Evolutionary conservation across 2,113 vertebrate species (phyloP), one percentile per base, ranked within the genome.

Genomic region (Ellobius talpinus): DNA sequence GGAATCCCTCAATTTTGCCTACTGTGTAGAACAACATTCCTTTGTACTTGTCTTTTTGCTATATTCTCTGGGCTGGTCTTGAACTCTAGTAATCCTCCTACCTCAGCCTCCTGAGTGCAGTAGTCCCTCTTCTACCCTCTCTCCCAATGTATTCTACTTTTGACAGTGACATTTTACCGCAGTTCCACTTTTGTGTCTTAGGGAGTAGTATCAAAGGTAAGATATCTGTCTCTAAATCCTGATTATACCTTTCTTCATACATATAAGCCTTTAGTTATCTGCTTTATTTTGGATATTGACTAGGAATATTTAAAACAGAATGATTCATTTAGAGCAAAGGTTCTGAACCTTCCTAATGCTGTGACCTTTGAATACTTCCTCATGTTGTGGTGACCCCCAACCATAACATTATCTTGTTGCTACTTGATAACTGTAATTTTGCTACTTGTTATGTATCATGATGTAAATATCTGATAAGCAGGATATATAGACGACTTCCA

Each of bases 251-350:
- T 7, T 90, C 50, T 88, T 50, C 31, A 39, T 52, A 7, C 31
- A 70, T 73, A 55, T 68, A 55, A 47, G 45, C 68, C 73, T 90
- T 47, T 26, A 81, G 50, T 91, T 68, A 55, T 58, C n/a, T 95
- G 21, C 58, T 93, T 72, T 76, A 16, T 78, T 91, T 96, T 94
- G 33, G 31, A 52, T 93, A 84, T 79, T 93, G 74, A 10, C 58
- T 95, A 52, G 50, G 13, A 50, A 45, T 74, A 63, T 55, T 96
- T 58, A 23, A 94, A 84, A 78, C 87, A n/a, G 21, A 96, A 36
- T 90, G 26, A 77, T 68, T 95, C 52, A 45, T 74, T 79, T 63
- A 66, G 55, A 61, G 42, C 13, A 42, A 19, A 55, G 19, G 16
- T 55, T 81, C 50, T 55, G 33, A 81, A n/a, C 33, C 50, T 36